Conservation (phyloP, 35 echinoderm and acorn worm genomes). For the Ptychodera flava region DNA sequence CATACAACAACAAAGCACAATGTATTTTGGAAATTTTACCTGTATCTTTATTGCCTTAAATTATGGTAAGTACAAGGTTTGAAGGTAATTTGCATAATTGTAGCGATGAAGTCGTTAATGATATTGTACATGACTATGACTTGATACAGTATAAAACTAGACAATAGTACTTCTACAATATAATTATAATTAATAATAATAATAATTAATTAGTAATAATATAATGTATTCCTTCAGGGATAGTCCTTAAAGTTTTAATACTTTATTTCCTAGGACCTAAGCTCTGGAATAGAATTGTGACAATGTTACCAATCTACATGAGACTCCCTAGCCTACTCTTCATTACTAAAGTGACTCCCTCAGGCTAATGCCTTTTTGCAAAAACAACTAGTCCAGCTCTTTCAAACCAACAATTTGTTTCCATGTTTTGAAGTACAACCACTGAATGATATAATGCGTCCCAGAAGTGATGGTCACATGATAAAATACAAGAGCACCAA, state of each 20-base stretch:
- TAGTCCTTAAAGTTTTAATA: background rate
- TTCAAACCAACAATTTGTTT: too few species aligned
- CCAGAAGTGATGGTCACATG: background rate
- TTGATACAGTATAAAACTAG: slow-evolving; percentile 2
- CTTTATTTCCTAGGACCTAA: background rate
- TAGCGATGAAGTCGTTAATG: background rate
- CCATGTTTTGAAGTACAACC: background rate
- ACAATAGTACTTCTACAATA: background rate
- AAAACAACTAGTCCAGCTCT: background rate
- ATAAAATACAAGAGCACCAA: background rate
- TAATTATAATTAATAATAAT: slow-evolving; percentile 3
- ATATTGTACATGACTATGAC: background rate
- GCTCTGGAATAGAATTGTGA: background rate
- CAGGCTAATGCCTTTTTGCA: background rate
- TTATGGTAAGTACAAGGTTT: background rate
- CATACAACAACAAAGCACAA: background rate
- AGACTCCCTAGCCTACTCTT: background rate
- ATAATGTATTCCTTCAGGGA: background rate
- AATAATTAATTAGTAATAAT: background rate
- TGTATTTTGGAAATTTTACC: background rate
- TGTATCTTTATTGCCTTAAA: slow-evolving; percentile 2
- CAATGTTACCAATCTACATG: background rate
- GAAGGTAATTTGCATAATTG: background rate
- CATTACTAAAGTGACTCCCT: background rate
- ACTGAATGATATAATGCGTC: background rate